These are phyloP conservation scores for Botia kubotai DNA, from an alignment of 2,797 vertebrate genomes.

Conservation along the genomic window DNA sequence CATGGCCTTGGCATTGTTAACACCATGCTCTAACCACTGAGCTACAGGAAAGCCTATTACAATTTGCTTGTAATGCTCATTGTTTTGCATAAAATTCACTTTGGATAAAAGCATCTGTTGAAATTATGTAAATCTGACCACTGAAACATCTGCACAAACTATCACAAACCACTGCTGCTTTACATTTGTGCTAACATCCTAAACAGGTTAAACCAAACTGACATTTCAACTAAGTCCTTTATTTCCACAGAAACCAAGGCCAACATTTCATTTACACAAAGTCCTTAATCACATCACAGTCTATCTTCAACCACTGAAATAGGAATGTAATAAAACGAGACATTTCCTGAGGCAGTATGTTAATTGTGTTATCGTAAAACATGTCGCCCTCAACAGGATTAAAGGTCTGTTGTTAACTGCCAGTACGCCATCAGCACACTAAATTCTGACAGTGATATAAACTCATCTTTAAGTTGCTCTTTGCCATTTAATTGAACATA, in stretches of 20 bases:
- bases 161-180: not conserved
- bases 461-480: not conserved
- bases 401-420: not conserved
- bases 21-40: too few species aligned
- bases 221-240: not conserved
- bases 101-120: not conserved
- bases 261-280: not conserved
- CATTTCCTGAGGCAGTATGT: not conserved
- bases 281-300: not conserved
- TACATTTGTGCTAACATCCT: conserved; percentile 3
- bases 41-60: too few species aligned
- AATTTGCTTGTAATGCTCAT: not conserved
- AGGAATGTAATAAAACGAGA: not conserved
- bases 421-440: not conserved
- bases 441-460: not conserved
- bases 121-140: not conserved
- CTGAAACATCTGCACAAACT: not conserved
- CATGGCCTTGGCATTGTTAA: too few species aligned
- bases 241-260: conserved; percentile 18
- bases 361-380: not conserved
- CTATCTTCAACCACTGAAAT: not conserved
- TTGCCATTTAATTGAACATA: not conserved
- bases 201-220: conserved; percentile 11
- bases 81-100: not conserved
- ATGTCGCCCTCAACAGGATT: not conserved